Percentiles rank a stretch among this genome's conserved stretches.
phyloP scores from a whole-genome alignment of 2,113 vertebrate genomes.

The Crotalus horridus region DNA sequence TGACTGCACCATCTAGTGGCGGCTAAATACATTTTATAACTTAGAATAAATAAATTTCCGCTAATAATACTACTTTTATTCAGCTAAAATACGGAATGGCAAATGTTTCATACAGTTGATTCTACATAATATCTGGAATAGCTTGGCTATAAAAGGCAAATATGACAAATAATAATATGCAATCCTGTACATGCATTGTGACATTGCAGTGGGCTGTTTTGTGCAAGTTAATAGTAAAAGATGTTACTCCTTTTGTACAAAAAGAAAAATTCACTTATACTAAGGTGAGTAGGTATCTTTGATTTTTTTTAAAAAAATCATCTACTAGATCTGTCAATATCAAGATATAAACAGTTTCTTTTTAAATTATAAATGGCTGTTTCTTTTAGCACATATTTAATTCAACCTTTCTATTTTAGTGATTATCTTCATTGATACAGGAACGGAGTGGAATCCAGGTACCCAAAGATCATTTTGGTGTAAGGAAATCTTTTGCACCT shows the following conservation, averaged over 20 bases:
- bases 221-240: not conserved
- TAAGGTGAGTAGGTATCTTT: not conserved
- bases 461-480: not conserved
- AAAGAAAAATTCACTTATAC: not conserved
- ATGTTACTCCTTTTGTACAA: not conserved
- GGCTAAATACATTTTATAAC: slow-evolving; percentile 20
- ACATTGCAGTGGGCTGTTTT: not conserved
- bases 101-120: not conserved
- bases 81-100: not conserved
- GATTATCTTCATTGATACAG: not conserved
- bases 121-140: not conserved
- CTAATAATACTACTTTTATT: not conserved
- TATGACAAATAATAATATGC: not conserved
- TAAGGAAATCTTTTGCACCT: not conserved
- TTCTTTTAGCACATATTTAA: not conserved
- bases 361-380: not conserved
- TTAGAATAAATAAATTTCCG: not conserved
- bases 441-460: not conserved
- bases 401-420: not conserved
- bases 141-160: not conserved
- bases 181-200: not conserved
- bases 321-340: not conserved
- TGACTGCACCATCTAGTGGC: slow-evolving; percentile 57
- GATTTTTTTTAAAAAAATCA: not conserved
- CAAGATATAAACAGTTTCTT: not conserved